These are phyloP conservation scores for Sebastes schlegelii DNA, from an alignment of 2,113 vertebrate species.

Conservation along the genomic window DNA sequence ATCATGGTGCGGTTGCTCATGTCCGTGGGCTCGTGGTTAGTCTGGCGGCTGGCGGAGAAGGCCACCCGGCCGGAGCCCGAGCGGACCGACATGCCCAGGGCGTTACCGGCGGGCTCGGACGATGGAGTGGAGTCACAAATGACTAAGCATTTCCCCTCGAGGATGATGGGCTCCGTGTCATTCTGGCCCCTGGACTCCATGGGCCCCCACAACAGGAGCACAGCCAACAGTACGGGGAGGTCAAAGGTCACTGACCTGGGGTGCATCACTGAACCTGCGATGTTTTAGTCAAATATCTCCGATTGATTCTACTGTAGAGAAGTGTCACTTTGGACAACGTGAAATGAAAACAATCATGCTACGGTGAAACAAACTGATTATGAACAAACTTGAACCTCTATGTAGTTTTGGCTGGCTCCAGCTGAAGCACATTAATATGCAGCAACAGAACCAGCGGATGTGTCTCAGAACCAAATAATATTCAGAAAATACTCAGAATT, in stretches of 20 bases:
- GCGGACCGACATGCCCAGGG: constrained; percentile 86
- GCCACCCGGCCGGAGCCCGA: constrained; percentile 84
- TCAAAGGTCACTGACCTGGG: constrained; percentile 44
- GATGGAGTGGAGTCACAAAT: constrained; percentile 88
- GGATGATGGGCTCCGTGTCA: constrained; percentile 87
- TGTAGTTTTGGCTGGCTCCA: background rate
- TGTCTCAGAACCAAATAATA: background rate
- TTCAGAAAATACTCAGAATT: constrained; percentile 24
- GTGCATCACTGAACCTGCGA: constrained; percentile 60
- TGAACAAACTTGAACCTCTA: background rate
- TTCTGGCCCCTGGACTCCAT: constrained; percentile 78
- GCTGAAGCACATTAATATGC: background rate
- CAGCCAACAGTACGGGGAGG: constrained; percentile 52
- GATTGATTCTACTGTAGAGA: constrained; percentile 12
- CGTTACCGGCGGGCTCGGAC: constrained; percentile 81
- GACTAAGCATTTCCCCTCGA: constrained; percentile 87
- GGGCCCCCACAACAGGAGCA: constrained; percentile 73
- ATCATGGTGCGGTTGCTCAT: constrained; percentile 89
- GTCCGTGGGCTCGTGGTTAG: constrained; percentile 87
- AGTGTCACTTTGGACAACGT: constrained; percentile 44
- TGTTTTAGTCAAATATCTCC: constrained; percentile 19
- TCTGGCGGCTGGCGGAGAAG: constrained; percentile 86
- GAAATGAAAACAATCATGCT: constrained; percentile 47
- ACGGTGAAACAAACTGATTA: background rate
- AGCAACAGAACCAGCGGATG: constrained; percentile 1